A percentile compares a stretch with the other conserved stretches of the same genome.
Evolutionary conservation across 2,797 vertebrate genomes (phyloP).

Genomic region (Pseudocheirus occidentalis): DNA sequence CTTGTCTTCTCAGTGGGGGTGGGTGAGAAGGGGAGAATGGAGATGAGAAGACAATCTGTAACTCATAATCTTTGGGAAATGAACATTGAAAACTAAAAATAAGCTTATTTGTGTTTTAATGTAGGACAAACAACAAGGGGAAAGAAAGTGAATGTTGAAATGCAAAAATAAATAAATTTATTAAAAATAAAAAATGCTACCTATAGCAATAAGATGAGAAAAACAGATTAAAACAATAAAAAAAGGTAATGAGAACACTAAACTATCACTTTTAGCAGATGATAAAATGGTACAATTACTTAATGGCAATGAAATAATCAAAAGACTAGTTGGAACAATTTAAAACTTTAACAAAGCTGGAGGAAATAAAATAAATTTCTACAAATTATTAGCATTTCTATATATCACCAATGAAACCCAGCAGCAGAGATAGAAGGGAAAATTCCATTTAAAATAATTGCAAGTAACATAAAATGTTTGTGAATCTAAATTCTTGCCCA

Average conservation of each 20-base stretch:
- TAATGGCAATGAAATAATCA: not conserved
- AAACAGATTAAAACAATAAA: not conserved
- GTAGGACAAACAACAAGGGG: no score
- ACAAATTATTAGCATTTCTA: not conserved
- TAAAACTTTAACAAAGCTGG: not conserved
- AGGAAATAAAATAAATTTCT: not conserved
- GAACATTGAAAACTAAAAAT: no score
- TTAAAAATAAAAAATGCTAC: no score
- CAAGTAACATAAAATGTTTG: not conserved
- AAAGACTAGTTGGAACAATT: not conserved
- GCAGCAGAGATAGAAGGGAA: not conserved
- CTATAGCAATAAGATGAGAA: no score
- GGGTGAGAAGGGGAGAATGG: no score
- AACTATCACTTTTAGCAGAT: not conserved
- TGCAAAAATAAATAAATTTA: no score
- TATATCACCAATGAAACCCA: not conserved
- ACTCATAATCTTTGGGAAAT: no score
- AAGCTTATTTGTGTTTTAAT: no score
- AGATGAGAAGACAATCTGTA: no score
- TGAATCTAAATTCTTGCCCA: not conserved
- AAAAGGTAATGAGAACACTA: not conserved
- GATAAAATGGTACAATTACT: not conserved
- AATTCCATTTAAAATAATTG: not conserved
- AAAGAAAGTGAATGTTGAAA: no score
- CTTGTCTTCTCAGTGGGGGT: no score